Evolutionary conservation across 2,797 vertebrate genomes (phyloP).

Genomic region (Phylloscopus collybita): DNA sequence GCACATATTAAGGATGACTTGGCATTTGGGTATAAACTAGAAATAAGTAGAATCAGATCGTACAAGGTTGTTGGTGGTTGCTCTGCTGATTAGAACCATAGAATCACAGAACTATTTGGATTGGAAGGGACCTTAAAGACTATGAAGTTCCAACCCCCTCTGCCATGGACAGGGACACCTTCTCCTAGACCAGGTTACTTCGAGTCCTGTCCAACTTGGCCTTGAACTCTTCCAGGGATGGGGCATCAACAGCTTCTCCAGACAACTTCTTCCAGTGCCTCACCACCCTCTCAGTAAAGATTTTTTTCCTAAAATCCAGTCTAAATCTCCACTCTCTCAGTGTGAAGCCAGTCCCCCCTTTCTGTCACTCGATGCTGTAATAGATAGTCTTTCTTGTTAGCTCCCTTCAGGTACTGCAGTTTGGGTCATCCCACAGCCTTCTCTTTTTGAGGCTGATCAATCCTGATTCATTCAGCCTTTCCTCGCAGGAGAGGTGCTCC

Average conservation of each 20-base stretch:
- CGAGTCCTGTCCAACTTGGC: background rate
- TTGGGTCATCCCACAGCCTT: background rate
- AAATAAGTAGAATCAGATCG: background rate
- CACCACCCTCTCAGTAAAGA: background rate
- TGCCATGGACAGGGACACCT: background rate
- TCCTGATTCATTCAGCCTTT: background rate
- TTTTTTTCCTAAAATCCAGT: background rate
- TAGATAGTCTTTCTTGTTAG: background rate
- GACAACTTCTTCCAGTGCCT: background rate
- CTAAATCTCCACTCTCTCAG: background rate
- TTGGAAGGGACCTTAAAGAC: background rate
- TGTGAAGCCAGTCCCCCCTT: background rate
- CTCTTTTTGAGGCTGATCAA: background rate
- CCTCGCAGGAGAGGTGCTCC: background rate
- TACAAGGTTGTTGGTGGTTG: background rate
- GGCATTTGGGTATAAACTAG: background rate
- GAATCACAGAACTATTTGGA: background rate
- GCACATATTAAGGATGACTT: background rate
- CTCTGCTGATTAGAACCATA: background rate
- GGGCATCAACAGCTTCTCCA: background rate
- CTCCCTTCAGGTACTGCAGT: background rate
- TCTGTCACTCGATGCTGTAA: background rate
- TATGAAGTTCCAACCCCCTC: background rate
- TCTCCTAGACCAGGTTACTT: background rate
- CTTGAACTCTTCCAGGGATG: background rate